These are phyloP conservation scores for Nycticorax nycticorax DNA, from an alignment of 2,113 vertebrate genomes.

Conservation along the genomic window DNA sequence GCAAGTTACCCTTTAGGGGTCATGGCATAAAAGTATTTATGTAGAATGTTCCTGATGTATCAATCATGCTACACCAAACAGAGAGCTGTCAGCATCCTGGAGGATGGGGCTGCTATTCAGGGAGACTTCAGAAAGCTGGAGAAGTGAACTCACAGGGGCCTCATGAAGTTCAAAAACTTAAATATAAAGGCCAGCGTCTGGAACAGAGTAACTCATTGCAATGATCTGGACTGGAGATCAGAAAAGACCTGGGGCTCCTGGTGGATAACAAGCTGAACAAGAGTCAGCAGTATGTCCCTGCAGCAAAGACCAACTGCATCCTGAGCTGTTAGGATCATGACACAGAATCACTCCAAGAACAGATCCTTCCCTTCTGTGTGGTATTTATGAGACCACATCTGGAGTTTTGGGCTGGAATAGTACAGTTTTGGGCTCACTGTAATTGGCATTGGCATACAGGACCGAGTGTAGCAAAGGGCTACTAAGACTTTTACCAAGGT, in stretches of 20 bases:
- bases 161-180: neutral
- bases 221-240: no score
- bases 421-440: neutral
- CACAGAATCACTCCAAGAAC: neutral
- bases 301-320: neutral
- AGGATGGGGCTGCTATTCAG: neutral
- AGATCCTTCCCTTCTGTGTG: neutral
- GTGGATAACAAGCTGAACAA: neutral
- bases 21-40: neutral
- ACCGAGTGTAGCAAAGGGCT: neutral
- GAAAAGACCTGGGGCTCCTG: neutral
- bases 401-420: neutral
- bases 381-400: neutral
- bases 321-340: neutral
- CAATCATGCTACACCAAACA: neutral
- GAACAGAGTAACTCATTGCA: neutral
- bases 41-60: neutral
- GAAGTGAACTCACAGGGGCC: neutral
- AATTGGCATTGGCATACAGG: accelerated
- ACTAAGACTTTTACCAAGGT: neutral
- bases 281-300: neutral
- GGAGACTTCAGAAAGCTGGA: neutral
- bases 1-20: neutral
- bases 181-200: neutral
- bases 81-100: neutral